A percentile compares a stretch with the other conserved stretches of the same genome.
Evolutionary conservation across 1,140 invertebrate species (phyloP).

Genomic region (Procambarus virginalis): DNA sequence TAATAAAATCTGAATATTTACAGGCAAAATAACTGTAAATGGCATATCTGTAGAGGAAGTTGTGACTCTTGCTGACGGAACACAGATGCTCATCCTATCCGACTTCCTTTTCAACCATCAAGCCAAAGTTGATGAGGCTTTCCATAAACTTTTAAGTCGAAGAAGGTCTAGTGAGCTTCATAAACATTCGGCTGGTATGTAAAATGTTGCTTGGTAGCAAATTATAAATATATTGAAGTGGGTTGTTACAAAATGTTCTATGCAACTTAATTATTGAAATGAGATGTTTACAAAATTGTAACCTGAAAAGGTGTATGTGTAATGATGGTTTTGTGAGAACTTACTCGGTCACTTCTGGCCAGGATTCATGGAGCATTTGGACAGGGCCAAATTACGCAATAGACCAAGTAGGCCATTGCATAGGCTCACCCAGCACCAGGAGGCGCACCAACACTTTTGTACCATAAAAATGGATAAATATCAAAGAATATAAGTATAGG

Average conservation of each 20-base stretch:
- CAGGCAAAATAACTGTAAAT: conserved; percentile 23
- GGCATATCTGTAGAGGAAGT: background rate
- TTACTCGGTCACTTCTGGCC: too few relatives aligned
- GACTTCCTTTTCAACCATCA: conserved; percentile 26
- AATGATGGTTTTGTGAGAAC: background rate
- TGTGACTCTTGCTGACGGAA: conserved; percentile 9
- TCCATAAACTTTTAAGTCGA: background rate
- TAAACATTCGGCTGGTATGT: background rate
- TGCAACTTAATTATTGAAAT: background rate
- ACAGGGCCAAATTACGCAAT: too few relatives aligned
- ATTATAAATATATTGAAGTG: background rate
- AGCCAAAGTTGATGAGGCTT: conserved; percentile 23
- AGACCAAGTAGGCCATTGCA: too few relatives aligned
- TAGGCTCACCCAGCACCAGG: too few relatives aligned
- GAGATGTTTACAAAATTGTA: background rate
- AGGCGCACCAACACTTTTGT: too few relatives aligned
- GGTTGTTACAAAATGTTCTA: background rate
- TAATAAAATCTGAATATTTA: background rate
- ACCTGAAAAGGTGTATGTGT: background rate
- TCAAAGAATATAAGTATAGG: too few relatives aligned
- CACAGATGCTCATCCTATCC: background rate
- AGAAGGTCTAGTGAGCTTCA: background rate
- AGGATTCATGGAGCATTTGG: too few relatives aligned
- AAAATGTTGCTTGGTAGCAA: background rate
- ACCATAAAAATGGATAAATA: too few relatives aligned